Evolutionary conservation across 2,888 invertebrate genomes (phyloP).

Genomic region (Brassicogethes aeneus): DNA sequence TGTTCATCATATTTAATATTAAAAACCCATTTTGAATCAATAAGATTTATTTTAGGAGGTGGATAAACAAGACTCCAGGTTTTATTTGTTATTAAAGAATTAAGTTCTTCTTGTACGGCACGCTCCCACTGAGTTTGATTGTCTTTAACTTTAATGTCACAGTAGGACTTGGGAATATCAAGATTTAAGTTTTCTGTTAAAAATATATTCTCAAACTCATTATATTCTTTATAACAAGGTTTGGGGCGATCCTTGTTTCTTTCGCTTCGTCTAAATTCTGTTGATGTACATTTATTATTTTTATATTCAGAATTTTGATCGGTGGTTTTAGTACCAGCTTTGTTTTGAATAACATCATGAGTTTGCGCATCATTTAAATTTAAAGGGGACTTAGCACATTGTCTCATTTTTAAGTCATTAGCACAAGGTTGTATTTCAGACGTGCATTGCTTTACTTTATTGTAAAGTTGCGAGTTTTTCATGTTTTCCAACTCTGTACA

Average conservation of each 20-base stretch:
- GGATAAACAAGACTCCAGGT: conserved; percentile 16
- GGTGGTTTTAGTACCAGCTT: background rate
- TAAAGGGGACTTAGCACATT: background rate
- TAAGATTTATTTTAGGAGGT: conserved; percentile 12
- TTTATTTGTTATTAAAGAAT: conserved; percentile 13
- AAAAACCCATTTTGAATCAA: conserved; percentile 19
- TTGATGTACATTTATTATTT: background rate
- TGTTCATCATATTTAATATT: background rate
- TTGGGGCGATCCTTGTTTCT: background rate
- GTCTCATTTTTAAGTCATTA: background rate
- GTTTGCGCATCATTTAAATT: background rate
- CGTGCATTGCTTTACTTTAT: no score
- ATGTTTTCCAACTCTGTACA: no score
- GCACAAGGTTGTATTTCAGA: background rate
- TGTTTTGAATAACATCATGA: background rate
- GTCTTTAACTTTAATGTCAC: background rate
- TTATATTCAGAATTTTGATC: background rate
- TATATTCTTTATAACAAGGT: background rate
- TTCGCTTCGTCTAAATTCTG: background rate
- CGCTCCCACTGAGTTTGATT: conserved; percentile 10
- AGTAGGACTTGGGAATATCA: background rate
- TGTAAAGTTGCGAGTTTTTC: no score
- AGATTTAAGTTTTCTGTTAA: background rate
- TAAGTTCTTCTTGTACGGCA: conserved; percentile 15
- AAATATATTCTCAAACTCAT: background rate